phyloP scores from a whole-genome alignment of 1,140 invertebrate genomes.

The Nomia melanderi region DNA sequence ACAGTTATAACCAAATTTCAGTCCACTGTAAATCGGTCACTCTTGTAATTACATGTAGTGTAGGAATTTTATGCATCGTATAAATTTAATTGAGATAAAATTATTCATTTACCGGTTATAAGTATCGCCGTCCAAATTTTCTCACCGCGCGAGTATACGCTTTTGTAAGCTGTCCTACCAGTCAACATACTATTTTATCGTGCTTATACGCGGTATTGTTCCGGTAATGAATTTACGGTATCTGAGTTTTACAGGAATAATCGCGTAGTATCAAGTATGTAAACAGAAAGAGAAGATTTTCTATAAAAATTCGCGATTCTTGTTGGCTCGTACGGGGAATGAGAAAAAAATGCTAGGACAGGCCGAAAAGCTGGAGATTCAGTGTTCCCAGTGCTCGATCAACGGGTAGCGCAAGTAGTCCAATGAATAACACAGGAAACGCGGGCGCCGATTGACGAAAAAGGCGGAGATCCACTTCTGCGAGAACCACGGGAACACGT shows the following conservation, averaged over 20 bases:
- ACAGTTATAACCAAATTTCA: too few relatives aligned
- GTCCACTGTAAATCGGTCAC: too few relatives aligned
- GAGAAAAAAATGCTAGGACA: background rate
- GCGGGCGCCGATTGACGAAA: conserved; percentile 29
- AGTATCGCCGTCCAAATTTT: too few relatives aligned
- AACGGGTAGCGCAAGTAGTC: conserved; percentile 19
- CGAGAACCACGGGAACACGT: background rate
- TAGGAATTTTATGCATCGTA: too few relatives aligned
- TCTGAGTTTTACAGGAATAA: background rate
- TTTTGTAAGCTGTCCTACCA: too few relatives aligned
- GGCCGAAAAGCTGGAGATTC: background rate
- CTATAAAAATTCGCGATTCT: background rate
- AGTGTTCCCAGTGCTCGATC: background rate
- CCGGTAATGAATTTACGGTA: background rate
- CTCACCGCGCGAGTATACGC: too few relatives aligned
- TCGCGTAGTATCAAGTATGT: background rate
- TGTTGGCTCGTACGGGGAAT: too few relatives aligned
- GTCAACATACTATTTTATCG: too few relatives aligned
- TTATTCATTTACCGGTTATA: too few relatives aligned
- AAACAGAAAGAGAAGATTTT: background rate
- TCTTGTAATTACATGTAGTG: too few relatives aligned
- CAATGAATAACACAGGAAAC: conserved; percentile 9
- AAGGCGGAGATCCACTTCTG: conserved; percentile 7
- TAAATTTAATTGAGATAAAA: too few relatives aligned
- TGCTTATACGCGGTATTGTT: too few relatives aligned